Evolutionary conservation across 1,140 invertebrate genomes (phyloP).

Genomic region (Drosophila kikkawai): DNA sequence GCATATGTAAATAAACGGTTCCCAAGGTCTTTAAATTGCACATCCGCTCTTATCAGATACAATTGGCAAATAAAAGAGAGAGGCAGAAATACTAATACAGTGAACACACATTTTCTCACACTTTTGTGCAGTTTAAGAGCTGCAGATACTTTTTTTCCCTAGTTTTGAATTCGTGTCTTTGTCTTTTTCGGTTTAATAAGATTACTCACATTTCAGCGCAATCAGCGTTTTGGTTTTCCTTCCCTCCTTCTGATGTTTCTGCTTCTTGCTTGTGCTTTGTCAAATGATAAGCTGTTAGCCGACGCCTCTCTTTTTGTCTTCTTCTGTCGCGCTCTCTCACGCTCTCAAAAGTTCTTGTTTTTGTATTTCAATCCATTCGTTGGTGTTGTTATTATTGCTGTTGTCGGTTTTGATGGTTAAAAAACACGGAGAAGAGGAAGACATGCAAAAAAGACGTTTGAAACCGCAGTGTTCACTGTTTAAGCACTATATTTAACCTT

Average conservation of each 20-base stretch:
- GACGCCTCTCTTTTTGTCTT: slow-evolving; percentile 28
- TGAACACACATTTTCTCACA: slow-evolving; percentile 30
- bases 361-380: slow-evolving; percentile 60
- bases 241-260: slow-evolving; percentile 10
- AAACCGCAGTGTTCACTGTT: slow-evolving; percentile 48
- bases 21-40: slow-evolving; percentile 27
- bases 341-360: slow-evolving; percentile 53
- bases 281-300: slow-evolving; percentile 49
- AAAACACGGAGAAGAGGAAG: slow-evolving; percentile 28
- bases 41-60: slow-evolving; percentile 30
- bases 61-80: background rate
- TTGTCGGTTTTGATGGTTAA: slow-evolving; percentile 32
- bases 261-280: slow-evolving; percentile 40
- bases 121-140: background rate
- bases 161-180: background rate
- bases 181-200: slow-evolving; percentile 17
- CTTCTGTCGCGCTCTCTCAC: slow-evolving; percentile 4
- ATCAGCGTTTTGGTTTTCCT: slow-evolving; percentile 32
- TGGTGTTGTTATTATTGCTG: slow-evolving; percentile 37
- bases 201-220: slow-evolving; percentile 48
- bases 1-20: slow-evolving; percentile 14
- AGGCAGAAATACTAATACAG: slow-evolving; percentile 5
- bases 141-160: background rate
- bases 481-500: slow-evolving; percentile 49
- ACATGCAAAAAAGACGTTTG: slow-evolving; percentile 30